Evolutionary conservation across 2,888 invertebrate genomes (phyloP), one percentile per base, ranked within the genome.

Genomic region (Leptinotarsa haldemani): DNA sequence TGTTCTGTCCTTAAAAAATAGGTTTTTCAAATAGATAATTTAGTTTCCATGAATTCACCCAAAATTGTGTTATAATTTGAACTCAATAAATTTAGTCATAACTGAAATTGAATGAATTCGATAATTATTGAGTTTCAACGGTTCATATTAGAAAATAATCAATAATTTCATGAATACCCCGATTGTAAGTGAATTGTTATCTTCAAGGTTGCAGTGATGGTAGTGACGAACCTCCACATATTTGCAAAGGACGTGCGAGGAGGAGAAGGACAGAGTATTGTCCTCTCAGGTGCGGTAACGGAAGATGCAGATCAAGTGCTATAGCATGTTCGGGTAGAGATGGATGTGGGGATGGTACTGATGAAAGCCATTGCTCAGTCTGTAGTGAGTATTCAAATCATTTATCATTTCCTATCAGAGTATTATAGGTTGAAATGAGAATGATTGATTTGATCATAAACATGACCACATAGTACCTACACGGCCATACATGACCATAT

Each of bases 261-360:
- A 85, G 89, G 63, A 79, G 89, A 13, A 82, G 88, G 1, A 86
- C 88, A 4, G 91, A 91, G 81, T 91, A 91, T 83, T 97, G 96
- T 84, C 96, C 96, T 53, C 92, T 96, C 85, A 90, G 94, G 50
- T 97, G 97, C 87, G 93, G 92, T 77, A 97, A 97, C 86, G 96
- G 96, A 2, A 90, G 95, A 74, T 97, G 97, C 86, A 90, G 97
- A 72, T 95, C 96, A 66, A 94, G 95, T 73, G 96, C 97, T 0
- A 95, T 97, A 76, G 93, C 95, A 3, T 97, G 97, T 87, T 96
- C 95, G 16, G 97, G 97, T 40, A 90, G 94, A 56, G 96, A 97
- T 86, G 97, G 97, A 22, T 97, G 97, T 84, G 97, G 97, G 9
- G 97, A 97, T 89, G 94, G 94, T 80, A 94, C 94, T 61, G 97